Evolutionary conservation across 2,888 invertebrate genomes (phyloP).

Genomic region (Agrochola litura): DNA sequence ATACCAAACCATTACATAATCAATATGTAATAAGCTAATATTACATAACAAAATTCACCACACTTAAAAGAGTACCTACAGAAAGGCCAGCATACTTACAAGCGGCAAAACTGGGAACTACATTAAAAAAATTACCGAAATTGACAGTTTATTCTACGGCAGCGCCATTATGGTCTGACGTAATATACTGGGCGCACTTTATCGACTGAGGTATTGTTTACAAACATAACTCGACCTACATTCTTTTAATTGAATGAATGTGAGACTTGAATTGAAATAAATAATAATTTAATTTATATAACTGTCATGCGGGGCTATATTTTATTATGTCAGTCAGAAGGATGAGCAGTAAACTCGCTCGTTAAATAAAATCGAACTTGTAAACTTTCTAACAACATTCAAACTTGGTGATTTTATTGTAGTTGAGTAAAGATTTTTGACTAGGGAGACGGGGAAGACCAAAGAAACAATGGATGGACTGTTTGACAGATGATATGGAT

Average conservation of each 20-base stretch:
- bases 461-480: too few species aligned
- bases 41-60: constrained; percentile 29
- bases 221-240: constrained; percentile 25
- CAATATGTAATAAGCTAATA: constrained; percentile 13
- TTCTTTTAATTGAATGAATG: constrained; percentile 15
- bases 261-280: constrained; percentile 12
- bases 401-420: background rate
- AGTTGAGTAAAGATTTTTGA: too few species aligned
- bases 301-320: background rate
- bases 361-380: background rate
- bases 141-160: background rate
- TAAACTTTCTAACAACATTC: background rate
- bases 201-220: constrained; percentile 15
- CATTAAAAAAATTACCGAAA: background rate
- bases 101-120: constrained; percentile 9
- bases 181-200: background rate
- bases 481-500: too few species aligned
- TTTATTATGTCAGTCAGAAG: background rate
- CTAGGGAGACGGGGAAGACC: too few species aligned
- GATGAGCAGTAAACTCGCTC: background rate
- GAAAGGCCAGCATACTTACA: background rate
- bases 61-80: constrained; percentile 14
- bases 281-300: constrained; percentile 19
- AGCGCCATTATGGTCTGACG: background rate
- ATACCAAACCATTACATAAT: constrained; percentile 9